Evolutionary conservation across 2,888 invertebrate species (phyloP).

Genomic region (Drosophila peninsularis): DNA sequence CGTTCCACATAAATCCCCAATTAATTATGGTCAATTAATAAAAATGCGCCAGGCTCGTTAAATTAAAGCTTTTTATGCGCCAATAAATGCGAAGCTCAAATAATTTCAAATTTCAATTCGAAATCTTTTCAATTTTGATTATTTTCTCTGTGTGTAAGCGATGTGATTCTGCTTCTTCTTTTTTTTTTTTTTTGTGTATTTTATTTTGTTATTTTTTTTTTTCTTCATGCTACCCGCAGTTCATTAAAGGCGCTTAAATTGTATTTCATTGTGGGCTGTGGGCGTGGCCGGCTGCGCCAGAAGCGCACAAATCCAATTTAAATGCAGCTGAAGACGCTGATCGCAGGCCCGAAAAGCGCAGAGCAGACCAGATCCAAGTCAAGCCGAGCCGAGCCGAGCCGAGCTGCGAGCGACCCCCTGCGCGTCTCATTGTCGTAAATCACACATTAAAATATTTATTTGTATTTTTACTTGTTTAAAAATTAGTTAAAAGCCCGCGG

Average conservation of each 20-base stretch:
- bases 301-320: slow-evolving; percentile 79
- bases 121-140: slow-evolving; percentile 23
- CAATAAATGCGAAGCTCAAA: slow-evolving; percentile 54
- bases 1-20: slow-evolving; percentile 55
- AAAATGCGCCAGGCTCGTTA: slow-evolving; percentile 53
- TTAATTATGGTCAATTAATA: slow-evolving; percentile 69
- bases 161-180: background rate
- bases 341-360: slow-evolving; percentile 10
- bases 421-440: slow-evolving; percentile 78
- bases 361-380: slow-evolving; percentile 20
- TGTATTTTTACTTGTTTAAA: slow-evolving; percentile 80
- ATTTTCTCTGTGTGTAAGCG: slow-evolving; percentile 5
- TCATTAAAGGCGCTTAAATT: slow-evolving; percentile 78
- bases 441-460: slow-evolving; percentile 81
- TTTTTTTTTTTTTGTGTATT: background rate
- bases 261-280: slow-evolving; percentile 66
- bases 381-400: slow-evolving; percentile 4
- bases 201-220: background rate
- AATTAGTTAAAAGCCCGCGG: slow-evolving; percentile 76
- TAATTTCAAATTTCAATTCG: slow-evolving; percentile 49
- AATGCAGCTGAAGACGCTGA: slow-evolving; percentile 57
- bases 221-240: slow-evolving; percentile 39
- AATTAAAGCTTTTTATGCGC: slow-evolving; percentile 55
- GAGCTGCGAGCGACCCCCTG: slow-evolving; percentile 62
- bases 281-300: slow-evolving; percentile 59